A percentile compares a stretch with the other conserved stretches of the same genome.
These are phyloP conservation scores for Mobula birostris DNA, from an alignment of 2,113 vertebrate species.

Conservation along the genomic window DNA sequence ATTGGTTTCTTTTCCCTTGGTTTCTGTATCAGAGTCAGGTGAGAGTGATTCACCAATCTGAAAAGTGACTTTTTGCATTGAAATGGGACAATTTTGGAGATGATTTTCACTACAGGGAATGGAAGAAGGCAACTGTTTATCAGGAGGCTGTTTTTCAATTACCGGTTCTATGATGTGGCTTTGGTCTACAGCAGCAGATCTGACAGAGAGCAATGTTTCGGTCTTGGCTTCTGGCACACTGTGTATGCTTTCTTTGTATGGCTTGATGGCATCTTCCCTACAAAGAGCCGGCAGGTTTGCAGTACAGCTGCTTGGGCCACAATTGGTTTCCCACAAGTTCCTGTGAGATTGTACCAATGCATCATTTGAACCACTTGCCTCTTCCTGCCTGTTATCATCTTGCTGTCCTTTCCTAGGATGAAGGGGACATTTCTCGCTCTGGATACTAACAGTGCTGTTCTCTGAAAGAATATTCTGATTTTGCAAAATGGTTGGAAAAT, in stretches of 20 bases:
- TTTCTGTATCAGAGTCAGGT: slow-evolving; percentile 90
- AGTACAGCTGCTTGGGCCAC: slow-evolving; percentile 18
- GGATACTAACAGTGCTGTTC: slow-evolving; percentile 64
- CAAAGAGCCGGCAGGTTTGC: slow-evolving; percentile 44
- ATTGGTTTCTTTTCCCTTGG: slow-evolving; percentile 66
- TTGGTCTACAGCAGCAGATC: slow-evolving; percentile 61
- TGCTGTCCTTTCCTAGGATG: slow-evolving; percentile 52
- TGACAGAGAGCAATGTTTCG: slow-evolving; percentile 63
- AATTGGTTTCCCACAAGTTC: slow-evolving; percentile 14
- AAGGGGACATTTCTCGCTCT: slow-evolving; percentile 67
- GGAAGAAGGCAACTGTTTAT: slow-evolving; percentile 60
- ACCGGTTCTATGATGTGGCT: slow-evolving; percentile 44
- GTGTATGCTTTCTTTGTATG: slow-evolving; percentile 54
- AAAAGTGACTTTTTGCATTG: slow-evolving; percentile 76
- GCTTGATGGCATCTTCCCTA: slow-evolving; percentile 51
- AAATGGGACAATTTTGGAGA: slow-evolving; percentile 49
- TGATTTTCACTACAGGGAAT: slow-evolving; percentile 54
- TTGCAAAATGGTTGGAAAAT: slow-evolving; percentile 51
- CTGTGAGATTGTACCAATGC: background rate
- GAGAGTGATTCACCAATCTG: slow-evolving; percentile 96
- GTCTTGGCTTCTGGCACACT: slow-evolving; percentile 57
- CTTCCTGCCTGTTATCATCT: slow-evolving; percentile 47
- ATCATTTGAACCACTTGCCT: slow-evolving; percentile 42
- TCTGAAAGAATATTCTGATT: slow-evolving; percentile 54
- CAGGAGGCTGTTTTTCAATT: slow-evolving; percentile 76